Evolutionary conservation across 2,888 invertebrate genomes (phyloP), one percentile per base, ranked within the genome.

Genomic region (Bedellia somnulentella): DNA sequence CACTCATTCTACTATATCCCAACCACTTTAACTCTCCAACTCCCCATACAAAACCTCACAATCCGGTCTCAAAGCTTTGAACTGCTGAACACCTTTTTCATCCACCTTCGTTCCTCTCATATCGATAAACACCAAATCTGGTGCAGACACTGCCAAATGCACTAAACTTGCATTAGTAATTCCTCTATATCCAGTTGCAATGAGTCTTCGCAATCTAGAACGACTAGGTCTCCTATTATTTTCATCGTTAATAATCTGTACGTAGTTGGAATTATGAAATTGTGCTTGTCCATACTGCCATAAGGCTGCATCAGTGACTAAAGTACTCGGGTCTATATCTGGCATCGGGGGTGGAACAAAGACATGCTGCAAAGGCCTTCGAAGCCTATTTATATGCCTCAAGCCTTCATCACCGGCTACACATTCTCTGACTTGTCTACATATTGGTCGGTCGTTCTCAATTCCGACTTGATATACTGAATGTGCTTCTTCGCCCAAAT

Each of bases 71-170:
- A 71, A 45, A 0, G 57, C 58, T 28, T 75, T 78, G 38, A 88
- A 89, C 1, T 60, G 56, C n/a, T 75, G 66, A 0, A 87, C 73
- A 0, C 84, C 88, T 0, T 57, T 45, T 4, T 52, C 51, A 0
- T 86, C 85, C 0, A 89, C 83, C 1, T 73, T 66, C 0, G 87
- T 86, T 1, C 82, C 80, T 0, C 81, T 81, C 1, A 90, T 79
- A 52, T 90, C 87, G 1, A 90, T 49, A 14, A 58, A 59, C 5
- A 61, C 49, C 9, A 87, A 49, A 32, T 70, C 52, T 0, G 82
- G 82, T 0, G 85, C 82, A 1, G 83, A 81, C 0, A 76, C 71
- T 0, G 78, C 78, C 29, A 86, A 51, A 48, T 86, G 85, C 9
- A 57, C 51, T 11, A 87, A 47, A 26, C 83, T 82, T 4, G 70